Conservation (phyloP, 2,797 vertebrate genomes). For the Tragelaphus oryx region DNA sequence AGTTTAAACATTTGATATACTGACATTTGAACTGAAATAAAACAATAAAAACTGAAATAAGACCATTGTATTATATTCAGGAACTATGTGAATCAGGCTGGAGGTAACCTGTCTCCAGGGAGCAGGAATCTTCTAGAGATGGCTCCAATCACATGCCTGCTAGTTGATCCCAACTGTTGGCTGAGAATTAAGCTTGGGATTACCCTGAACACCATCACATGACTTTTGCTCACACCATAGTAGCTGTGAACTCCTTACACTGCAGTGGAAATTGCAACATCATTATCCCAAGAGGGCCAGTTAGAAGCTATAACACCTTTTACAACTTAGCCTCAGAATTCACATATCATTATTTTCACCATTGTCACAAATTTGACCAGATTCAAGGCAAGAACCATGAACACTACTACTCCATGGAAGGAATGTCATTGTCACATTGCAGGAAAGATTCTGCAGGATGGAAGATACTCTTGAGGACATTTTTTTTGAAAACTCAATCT, state of each 20-base stretch:
- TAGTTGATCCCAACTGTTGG: background rate
- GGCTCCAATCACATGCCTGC: background rate
- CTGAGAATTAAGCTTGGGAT: background rate
- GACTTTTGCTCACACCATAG: background rate
- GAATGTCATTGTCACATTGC: background rate
- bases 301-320: background rate
- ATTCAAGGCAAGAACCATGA: background rate
- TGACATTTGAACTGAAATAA: background rate
- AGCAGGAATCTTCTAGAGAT: background rate
- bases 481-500: background rate
- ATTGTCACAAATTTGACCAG: background rate
- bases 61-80: background rate
- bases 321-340: background rate
- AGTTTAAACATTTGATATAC: background rate
- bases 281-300: background rate
- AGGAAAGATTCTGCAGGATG: background rate
- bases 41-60: constrained; percentile 15
- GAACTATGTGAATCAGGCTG: background rate
- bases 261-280: background rate
- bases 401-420: background rate
- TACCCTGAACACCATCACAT: background rate
- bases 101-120: background rate
- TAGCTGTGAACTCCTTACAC: background rate
- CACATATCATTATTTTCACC: background rate
- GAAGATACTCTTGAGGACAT: background rate